phyloP scores from a whole-genome alignment of 2,888 invertebrate species.

The Phlogophora meticulosa region DNA sequence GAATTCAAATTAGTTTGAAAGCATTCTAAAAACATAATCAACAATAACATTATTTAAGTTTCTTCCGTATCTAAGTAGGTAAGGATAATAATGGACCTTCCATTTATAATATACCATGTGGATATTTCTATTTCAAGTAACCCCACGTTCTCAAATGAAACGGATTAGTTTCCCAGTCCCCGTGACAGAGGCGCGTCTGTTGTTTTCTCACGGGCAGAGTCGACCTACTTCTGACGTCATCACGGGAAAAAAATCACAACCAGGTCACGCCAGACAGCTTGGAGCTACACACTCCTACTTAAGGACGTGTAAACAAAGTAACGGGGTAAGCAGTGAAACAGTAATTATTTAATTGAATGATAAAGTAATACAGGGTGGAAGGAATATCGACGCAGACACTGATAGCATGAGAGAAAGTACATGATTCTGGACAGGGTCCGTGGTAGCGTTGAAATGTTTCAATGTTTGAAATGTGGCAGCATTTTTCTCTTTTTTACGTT shows the following conservation, averaged over 20 bases:
- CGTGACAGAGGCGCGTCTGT: slow-evolving; percentile 32
- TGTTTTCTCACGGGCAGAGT: slow-evolving; percentile 46
- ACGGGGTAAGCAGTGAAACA: neutral
- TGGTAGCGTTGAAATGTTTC: no score
- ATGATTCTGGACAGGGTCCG: no score
- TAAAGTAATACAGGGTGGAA: neutral
- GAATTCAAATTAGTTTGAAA: no score
- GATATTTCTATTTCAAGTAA: neutral
- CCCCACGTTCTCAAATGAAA: slow-evolving; percentile 14
- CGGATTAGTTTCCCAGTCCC: slow-evolving; percentile 27
- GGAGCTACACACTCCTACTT: slow-evolving; percentile 13
- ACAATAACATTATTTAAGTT: neutral
- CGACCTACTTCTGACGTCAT: slow-evolving; percentile 61
- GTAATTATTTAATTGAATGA: neutral
- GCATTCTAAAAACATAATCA: neutral
- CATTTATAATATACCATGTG: neutral
- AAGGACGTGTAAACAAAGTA: slow-evolving; percentile 16
- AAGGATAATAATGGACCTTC: neutral
- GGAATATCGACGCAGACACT: no score
- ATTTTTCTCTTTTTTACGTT: no score
- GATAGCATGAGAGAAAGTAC: no score
- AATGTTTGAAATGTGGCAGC: no score
- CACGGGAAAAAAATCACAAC: slow-evolving; percentile 49
- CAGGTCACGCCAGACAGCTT: slow-evolving; percentile 51
- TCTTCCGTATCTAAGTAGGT: no score